Conservation (phyloP, 2,797 vertebrate species). For the Varecia variegata region DNA sequence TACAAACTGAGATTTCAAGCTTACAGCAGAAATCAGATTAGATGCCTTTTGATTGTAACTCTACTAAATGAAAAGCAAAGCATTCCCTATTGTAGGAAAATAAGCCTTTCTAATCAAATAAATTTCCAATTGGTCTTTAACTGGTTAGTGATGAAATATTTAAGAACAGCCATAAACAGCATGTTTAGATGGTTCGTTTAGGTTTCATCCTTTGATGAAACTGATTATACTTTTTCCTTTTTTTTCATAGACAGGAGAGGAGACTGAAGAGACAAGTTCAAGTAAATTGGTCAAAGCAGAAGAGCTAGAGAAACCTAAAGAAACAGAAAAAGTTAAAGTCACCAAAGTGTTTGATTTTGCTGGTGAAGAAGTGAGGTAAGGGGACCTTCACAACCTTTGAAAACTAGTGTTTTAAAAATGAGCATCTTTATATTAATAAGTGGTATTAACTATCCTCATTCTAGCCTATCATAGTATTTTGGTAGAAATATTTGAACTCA, state of each 20-base stretch:
- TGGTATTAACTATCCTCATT: neutral
- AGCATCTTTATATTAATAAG: neutral
- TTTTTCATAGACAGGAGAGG: conserved; percentile 81
- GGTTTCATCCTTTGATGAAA: neutral
- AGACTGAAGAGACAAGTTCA: conserved; percentile 61
- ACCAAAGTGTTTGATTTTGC: conserved; percentile 98
- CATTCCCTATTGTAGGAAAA: neutral
- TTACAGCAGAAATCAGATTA: neutral
- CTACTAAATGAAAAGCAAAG: conserved; percentile 5
- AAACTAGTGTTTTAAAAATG: neutral
- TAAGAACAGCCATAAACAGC: neutral
- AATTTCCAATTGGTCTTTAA: neutral
- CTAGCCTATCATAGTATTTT: neutral
- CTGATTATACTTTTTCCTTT: neutral
- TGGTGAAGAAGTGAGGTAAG: conserved; percentile 95
- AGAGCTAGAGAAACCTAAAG: conserved; percentile 82
- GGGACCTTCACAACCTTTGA: neutral
- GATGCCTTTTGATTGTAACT: conserved; percentile 1
- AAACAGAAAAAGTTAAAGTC: conserved; percentile 90
- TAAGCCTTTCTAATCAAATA: neutral
- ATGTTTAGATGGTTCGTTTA: neutral
- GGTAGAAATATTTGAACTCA: neutral
- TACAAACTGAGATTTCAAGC: conserved; percentile 4
- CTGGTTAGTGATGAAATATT: neutral
- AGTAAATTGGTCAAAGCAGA: conserved; percentile 74